A percentile compares a stretch with the other conserved stretches of the same genome.
These are phyloP conservation scores for Galeopterus variegatus DNA, from an alignment of 2,113 vertebrate species.

Conservation along the genomic window DNA sequence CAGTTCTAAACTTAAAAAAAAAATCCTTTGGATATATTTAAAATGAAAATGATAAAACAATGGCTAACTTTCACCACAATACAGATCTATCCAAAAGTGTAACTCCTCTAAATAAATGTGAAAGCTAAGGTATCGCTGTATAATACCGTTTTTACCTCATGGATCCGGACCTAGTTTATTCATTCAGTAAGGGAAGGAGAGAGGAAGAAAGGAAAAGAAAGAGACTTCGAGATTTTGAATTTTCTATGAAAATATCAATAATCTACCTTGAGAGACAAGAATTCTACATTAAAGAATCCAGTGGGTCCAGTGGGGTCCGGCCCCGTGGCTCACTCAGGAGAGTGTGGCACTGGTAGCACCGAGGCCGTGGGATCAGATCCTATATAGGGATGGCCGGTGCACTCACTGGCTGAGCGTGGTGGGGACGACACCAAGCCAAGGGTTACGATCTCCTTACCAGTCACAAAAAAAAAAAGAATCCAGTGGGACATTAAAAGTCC, in stretches of 20 bases:
- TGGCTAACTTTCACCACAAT: neutral
- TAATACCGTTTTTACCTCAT: constrained; percentile 13
- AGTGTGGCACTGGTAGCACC: no score
- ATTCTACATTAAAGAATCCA: neutral
- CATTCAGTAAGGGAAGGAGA: neutral
- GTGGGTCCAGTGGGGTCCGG: neutral
- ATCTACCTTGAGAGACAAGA: neutral
- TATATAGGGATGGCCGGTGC: no score
- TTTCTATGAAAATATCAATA: constrained; percentile 5
- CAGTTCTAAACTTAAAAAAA: constrained; percentile 39
- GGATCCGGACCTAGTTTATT: neutral
- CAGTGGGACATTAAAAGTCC: neutral
- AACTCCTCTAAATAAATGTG: constrained; percentile 3
- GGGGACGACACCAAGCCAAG: no score
- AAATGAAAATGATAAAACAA: constrained; percentile 36
- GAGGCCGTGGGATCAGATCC: no score
- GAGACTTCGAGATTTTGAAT: neutral
- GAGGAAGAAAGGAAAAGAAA: neutral
- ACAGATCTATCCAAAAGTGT: neutral
- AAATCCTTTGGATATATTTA: neutral
- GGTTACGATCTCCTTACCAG: no score
- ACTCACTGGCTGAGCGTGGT: no score
- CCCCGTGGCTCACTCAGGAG: no score
- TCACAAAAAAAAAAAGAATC: neutral
- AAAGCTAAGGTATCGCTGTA: neutral